A percentile compares a stretch with the other conserved stretches of the same genome.
phyloP scores from a whole-genome alignment of 2,797 vertebrate genomes.

The Scleropages formosus region DNA sequence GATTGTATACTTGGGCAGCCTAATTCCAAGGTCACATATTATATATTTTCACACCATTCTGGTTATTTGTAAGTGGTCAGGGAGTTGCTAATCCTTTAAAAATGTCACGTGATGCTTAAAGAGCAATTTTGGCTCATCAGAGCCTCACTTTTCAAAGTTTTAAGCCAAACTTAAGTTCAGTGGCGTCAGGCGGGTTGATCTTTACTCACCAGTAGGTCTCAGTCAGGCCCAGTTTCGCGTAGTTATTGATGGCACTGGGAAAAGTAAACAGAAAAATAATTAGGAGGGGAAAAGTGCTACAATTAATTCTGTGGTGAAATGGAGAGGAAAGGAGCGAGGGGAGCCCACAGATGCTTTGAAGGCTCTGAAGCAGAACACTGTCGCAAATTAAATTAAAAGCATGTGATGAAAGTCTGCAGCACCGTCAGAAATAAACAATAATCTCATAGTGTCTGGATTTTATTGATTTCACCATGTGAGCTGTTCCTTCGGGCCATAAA shows the following conservation, averaged over 20 bases:
- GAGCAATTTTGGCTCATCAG: slow-evolving; percentile 1
- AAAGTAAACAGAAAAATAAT: slow-evolving; percentile 27
- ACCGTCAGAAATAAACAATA: slow-evolving; percentile 54
- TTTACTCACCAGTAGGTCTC: not conserved
- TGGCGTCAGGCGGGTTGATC: not conserved
- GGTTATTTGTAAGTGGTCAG: not conserved
- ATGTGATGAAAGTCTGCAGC: slow-evolving; percentile 67
- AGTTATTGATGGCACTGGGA: slow-evolving; percentile 12
- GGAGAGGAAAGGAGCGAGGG: not conserved
- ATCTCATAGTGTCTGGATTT: slow-evolving; percentile 61
- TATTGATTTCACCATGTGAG: slow-evolving; percentile 64
- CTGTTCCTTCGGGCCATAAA: slow-evolving; percentile 52
- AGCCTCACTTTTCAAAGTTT: not conserved
- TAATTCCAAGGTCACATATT: not conserved
- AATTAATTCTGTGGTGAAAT: slow-evolving; percentile 25
- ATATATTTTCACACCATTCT: not conserved
- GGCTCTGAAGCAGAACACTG: slow-evolving; percentile 43
- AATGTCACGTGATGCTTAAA: not conserved
- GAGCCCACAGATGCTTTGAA: slow-evolving; percentile 27
- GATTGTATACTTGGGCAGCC: too few species aligned
- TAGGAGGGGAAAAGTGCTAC: slow-evolving; percentile 12
- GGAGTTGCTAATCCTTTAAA: not conserved
- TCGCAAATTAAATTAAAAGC: slow-evolving; percentile 61
- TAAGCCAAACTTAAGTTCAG: not conserved
- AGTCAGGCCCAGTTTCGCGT: slow-evolving; percentile 10